These are phyloP conservation scores for Elachura formosa DNA, from an alignment of 2,113 vertebrate species.

Conservation along the genomic window DNA sequence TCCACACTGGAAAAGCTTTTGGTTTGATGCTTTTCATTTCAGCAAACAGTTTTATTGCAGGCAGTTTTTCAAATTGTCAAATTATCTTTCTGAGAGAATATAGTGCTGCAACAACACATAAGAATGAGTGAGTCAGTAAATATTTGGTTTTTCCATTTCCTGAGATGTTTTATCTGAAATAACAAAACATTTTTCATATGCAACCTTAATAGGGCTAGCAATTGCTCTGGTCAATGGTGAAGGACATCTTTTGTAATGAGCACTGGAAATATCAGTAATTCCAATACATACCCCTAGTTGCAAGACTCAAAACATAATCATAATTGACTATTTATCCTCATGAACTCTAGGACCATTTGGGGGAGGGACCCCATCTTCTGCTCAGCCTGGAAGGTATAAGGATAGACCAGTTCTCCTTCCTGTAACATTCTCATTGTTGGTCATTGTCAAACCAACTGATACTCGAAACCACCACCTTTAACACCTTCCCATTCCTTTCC, in stretches of 20 bases:
- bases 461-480: background rate
- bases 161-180: background rate
- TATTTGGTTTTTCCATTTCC: background rate
- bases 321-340: background rate
- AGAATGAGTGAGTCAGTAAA: background rate
- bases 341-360: background rate
- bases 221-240: background rate
- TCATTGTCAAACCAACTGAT: background rate
- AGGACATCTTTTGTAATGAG: background rate
- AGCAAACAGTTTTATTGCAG: background rate
- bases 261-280: background rate
- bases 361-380: background rate
- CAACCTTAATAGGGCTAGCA: background rate
- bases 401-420: background rate
- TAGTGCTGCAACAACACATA: background rate
- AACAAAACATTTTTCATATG: background rate
- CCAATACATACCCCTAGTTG: background rate
- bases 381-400: background rate
- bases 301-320: background rate
- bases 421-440: rapidly evolving
- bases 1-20: background rate
- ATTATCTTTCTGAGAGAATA: background rate
- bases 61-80: background rate
- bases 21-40: background rate
- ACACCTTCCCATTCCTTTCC: background rate